Evolutionary conservation across 2,888 invertebrate species (phyloP), one percentile per base, ranked within the genome.

Genomic region (Cepaea hortensis): DNA sequence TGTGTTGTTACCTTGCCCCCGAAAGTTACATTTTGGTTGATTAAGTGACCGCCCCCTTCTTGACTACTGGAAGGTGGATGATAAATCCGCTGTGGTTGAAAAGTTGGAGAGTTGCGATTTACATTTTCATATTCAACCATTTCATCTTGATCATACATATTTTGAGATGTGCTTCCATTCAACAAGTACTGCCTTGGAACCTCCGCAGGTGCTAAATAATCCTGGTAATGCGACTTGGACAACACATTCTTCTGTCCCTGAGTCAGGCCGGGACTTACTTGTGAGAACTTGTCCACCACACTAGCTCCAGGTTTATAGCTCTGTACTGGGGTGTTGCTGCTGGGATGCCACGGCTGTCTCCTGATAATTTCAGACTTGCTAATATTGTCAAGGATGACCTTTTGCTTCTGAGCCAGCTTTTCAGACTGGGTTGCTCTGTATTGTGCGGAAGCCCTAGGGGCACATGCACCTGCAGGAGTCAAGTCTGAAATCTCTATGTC

Each of bases 381-480:
- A n/a, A 61, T 18, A 7, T 23, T 15, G 15, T 65, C 23, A 62
- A 62, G 15, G 7, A n/a, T 81, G 18, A 35, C 7, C 48, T 70
- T 23, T 13, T 70, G 35, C 46, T 70, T 81, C 7, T 68, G 81
- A 65, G 55, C 65, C 48, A 81, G 46, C 20, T 48, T 70, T 20
- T 81, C 81, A 7, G 81, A 81, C 70, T 81, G 81, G 18, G 81
- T 35, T 9, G 70, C 23, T 62, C 55, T 65, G 11, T 7, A 35
- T 62, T 61, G 80, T n/a, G n/a, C 3, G 18, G 46, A 23, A 3
- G 65, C 15, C 7, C 18, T 81, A 18, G 13, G 46, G 46, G 68
- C n/a, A 48, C 23, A 62, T 62, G 6, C 80, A 65, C 65, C 61
- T 3, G 65, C 13, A 20, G 65, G 3, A 5, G n/a, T 55, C 23